Conservation (phyloP, 2,888 invertebrate species). For the Tetrapedia diversipes region DNA sequence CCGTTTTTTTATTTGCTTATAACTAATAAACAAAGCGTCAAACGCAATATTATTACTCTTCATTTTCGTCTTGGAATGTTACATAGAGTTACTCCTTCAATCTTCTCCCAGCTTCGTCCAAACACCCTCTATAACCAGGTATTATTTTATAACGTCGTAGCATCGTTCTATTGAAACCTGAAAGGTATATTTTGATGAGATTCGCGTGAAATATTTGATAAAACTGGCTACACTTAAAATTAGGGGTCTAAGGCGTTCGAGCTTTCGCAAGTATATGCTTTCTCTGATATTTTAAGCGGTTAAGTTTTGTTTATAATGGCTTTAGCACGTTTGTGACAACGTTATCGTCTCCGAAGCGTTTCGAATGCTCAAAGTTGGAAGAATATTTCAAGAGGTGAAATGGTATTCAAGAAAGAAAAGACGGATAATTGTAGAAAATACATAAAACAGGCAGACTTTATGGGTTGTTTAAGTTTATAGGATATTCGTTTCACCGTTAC, state of each 20-base stretch:
- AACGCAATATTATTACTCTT: too few relatives aligned
- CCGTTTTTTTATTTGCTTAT: too few relatives aligned
- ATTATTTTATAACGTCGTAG: too few relatives aligned
- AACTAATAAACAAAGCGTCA: too few relatives aligned
- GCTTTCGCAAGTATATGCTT: too few relatives aligned
- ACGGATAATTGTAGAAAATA: not conserved
- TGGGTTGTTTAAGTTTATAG: not conserved
- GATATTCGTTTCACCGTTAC: not conserved
- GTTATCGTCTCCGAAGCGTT: not conserved
- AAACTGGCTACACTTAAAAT: not conserved
- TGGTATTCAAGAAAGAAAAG: not conserved
- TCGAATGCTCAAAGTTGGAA: not conserved
- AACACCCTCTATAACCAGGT: too few relatives aligned
- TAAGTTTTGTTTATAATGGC: not conserved
- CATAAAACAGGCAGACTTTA: not conserved
- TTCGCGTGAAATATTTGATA: not conserved
- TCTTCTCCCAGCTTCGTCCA: too few relatives aligned
- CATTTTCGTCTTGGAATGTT: too few relatives aligned
- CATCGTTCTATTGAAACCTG: too few relatives aligned
- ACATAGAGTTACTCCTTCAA: too few relatives aligned
- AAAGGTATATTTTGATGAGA: not conserved
- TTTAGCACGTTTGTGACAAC: not conserved
- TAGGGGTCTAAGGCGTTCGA: not conserved
- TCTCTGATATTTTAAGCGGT: not conserved
- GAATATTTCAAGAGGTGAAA: not conserved